A percentile compares a stretch with the other conserved stretches of the same genome.
Conservation (phyloP, 2,113 vertebrate species). For the Cephalopterus ornatus region DNA sequence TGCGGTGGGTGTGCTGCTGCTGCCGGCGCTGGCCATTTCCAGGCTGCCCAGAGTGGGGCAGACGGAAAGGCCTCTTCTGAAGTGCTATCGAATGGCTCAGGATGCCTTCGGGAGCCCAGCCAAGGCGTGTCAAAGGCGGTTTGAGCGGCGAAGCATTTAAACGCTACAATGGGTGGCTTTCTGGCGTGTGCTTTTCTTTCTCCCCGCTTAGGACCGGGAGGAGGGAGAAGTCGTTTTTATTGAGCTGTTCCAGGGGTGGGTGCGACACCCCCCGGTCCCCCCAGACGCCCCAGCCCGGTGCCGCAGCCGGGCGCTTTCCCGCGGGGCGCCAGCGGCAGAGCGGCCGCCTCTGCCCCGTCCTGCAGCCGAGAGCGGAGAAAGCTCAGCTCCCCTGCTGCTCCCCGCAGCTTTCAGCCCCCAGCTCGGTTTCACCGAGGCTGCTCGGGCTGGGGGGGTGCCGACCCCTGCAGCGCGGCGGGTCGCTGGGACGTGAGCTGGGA, state of each 20-base stretch:
- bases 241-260: not conserved
- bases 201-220: not conserved
- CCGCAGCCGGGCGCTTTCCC: not conserved
- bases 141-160: conserved; percentile 31
- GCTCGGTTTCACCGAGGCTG: not conserved
- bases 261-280: not conserved
- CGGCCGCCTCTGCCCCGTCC: not conserved
- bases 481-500: not conserved
- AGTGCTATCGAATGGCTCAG: conserved; percentile 4
- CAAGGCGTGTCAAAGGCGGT: conserved; percentile 50
- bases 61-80: not conserved
- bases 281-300: not conserved
- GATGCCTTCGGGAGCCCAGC: conserved; percentile 40
- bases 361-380: not conserved
- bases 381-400: not conserved
- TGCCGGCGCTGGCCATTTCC: not conserved
- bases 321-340: not conserved
- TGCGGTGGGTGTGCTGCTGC: not conserved
- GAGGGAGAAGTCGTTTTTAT: not conserved
- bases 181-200: not conserved
- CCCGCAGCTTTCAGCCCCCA: not conserved
- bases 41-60: not conserved
- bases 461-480: not conserved
- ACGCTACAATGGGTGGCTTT: conserved; percentile 5
- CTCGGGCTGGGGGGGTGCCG: not conserved